These are phyloP conservation scores for Temnothorax curvispinosus DNA, from an alignment of 1,140 invertebrate genomes.

Conservation along the genomic window DNA sequence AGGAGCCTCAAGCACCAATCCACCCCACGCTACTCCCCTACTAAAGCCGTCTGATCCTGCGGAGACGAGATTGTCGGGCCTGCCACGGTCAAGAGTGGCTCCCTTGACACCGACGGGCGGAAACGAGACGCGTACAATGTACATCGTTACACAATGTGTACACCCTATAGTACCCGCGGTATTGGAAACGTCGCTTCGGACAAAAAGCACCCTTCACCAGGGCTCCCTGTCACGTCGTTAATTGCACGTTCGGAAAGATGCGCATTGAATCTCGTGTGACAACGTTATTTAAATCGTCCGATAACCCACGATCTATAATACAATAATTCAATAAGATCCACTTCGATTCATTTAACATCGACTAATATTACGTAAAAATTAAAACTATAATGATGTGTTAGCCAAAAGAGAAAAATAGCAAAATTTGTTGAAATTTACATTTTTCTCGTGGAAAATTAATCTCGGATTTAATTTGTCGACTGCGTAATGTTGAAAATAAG, in stretches of 20 bases:
- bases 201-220: conserved; percentile 48
- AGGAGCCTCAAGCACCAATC: conserved; percentile 65
- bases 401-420: neutral
- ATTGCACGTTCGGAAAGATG: conserved; percentile 42
- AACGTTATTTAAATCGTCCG: conserved; percentile 30
- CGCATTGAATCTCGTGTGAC: neutral
- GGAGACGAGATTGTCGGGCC: conserved; percentile 71
- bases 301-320: neutral
- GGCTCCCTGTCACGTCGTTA: conserved; percentile 31
- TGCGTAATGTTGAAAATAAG: neutral
- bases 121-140: conserved; percentile 55
- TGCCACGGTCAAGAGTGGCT: conserved; percentile 57
- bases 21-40: neutral
- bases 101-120: conserved; percentile 40
- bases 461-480: neutral
- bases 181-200: conserved; percentile 59
- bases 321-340: neutral
- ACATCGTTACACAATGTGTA: conserved; percentile 41
- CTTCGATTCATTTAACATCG: no score
- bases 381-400: neutral
- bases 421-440: neutral
- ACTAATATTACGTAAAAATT: neutral
- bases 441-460: neutral
- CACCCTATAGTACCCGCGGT: conserved; percentile 31
- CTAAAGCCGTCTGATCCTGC: conserved; percentile 63